Evolutionary conservation across 2,888 invertebrate genomes (phyloP).

Genomic region (Apoderus coryli): DNA sequence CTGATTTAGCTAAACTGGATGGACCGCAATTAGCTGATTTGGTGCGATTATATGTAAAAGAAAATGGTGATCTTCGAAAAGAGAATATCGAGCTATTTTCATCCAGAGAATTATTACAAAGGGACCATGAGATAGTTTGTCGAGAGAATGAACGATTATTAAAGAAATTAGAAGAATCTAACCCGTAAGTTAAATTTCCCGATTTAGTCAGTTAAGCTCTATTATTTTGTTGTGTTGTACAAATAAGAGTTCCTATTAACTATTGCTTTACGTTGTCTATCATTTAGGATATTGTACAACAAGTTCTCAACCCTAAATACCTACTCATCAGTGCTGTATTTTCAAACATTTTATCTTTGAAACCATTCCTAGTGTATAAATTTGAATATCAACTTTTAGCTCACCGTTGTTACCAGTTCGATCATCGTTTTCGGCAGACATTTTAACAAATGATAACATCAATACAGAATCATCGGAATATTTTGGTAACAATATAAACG

Average conservation of each 20-base stretch:
- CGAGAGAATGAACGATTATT: slow-evolving; percentile 80
- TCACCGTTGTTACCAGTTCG: slow-evolving; percentile 70
- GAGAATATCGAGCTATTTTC: slow-evolving; percentile 79
- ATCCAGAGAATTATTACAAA: slow-evolving; percentile 61
- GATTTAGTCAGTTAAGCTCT: no score
- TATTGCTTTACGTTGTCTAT: slow-evolving; percentile 18
- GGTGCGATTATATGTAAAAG: slow-evolving; percentile 71
- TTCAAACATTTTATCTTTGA: no score
- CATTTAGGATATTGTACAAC: no score
- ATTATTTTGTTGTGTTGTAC: neutral
- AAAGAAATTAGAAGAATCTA: slow-evolving; percentile 78
- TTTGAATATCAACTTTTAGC: no score
- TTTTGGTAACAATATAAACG: no score
- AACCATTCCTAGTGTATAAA: no score
- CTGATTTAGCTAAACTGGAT: slow-evolving; percentile 58
- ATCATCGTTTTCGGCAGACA: slow-evolving; percentile 50
- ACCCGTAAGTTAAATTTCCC: slow-evolving; percentile 66
- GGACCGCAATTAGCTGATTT: slow-evolving; percentile 70
- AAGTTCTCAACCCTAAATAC: no score
- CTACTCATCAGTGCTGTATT: no score
- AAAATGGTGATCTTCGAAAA: slow-evolving; percentile 60
- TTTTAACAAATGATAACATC: no score
- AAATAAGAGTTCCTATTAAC: slow-evolving; percentile 4
- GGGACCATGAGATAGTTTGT: slow-evolving; percentile 83
- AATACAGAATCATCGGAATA: no score